Base-by-base conservation (phyloP, 2,113 vertebrate species). In the Budorcas taxicolor region DNA sequence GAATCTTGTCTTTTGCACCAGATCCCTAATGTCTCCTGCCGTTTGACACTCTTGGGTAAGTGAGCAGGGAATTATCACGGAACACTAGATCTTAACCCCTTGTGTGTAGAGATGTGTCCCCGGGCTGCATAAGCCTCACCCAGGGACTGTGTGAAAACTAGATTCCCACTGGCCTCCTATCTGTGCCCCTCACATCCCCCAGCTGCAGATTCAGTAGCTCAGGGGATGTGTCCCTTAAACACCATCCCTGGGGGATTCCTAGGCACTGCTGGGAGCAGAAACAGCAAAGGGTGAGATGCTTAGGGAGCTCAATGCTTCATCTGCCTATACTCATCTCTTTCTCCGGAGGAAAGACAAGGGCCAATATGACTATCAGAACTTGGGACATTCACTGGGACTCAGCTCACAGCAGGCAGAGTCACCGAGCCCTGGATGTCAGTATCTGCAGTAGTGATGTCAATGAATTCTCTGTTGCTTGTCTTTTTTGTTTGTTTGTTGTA, bases 131-230 rank as follows among this genome's bases (percentile, higher is more conserved):
- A 40, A 64, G 40, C 12, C 25, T 19, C 50, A 23, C 29, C 2
- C 1, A 23, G 23, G 60, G n/a, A 88, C 36, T 0, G 1, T 40
- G 19, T 47, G 33, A 31, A 60, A 3, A 31, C 16, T 43, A 8
- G 1, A 47, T 87, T 52, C 55, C 62, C 55, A n/a, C 6, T 6
- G 12, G 53, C 52, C 50, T 64, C 76, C 33, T 47, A 8, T 36
- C 21, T 9, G 0, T 1, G 2, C 7, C 29, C 16, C 16, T 16
- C 2, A 27, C 21, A 0, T 17, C 10, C 36, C 29, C 14, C 3
- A 47, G 19, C 29, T 9, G 40, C 19, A 19, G 9, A 29, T 7
- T 23, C 8, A 40, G 43, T 23, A 16, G 19, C 45, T 62, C 33
- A 13, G 67, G n/a, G 45, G 9, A 19, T 5, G 45, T 33, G 7